These are phyloP conservation scores for Hanleya hanleyi DNA, from an alignment of 2,888 invertebrate genomes.

Conservation along the genomic window DNA sequence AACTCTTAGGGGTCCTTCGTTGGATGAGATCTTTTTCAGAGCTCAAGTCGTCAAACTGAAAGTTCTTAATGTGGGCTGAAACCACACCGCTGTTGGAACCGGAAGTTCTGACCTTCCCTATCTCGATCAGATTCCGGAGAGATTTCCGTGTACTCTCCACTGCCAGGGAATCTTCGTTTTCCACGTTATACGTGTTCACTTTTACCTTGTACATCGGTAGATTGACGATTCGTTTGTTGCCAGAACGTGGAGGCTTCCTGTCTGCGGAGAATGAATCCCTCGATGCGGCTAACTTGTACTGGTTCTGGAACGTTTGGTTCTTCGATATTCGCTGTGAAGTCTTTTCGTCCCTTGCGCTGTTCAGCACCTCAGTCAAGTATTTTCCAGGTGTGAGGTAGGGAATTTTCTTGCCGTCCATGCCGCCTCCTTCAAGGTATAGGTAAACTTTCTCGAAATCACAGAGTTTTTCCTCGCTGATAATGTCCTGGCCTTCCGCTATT, in stretches of 20 bases:
- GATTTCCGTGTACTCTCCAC: slow-evolving; percentile 40
- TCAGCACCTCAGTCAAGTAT: not conserved
- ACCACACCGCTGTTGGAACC: slow-evolving; percentile 25
- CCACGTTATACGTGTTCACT: slow-evolving; percentile 33
- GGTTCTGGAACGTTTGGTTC: not conserved
- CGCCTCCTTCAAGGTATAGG: not conserved
- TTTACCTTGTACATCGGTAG: slow-evolving; percentile 41
- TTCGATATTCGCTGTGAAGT: not conserved
- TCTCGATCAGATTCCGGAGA: slow-evolving; percentile 36
- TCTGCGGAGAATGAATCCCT: not conserved
- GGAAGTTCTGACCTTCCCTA: slow-evolving; percentile 34
- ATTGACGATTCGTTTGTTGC: slow-evolving; percentile 33
- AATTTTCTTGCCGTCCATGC: not conserved
- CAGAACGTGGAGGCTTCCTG: not conserved
- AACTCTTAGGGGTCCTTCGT: not conserved
- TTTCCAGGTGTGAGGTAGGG: not conserved
- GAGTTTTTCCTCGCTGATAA: not conserved
- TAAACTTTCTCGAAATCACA: not conserved
- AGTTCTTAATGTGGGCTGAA: slow-evolving; percentile 40
- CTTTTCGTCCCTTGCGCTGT: not conserved
- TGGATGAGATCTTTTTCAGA: not conserved
- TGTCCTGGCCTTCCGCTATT: not conserved
- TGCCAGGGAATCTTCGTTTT: slow-evolving; percentile 33
- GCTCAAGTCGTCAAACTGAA: slow-evolving; percentile 27
- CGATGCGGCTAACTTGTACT: not conserved